Conservation (phyloP, 2,888 invertebrate species). For the Lordiphosa andalusiaca region DNA sequence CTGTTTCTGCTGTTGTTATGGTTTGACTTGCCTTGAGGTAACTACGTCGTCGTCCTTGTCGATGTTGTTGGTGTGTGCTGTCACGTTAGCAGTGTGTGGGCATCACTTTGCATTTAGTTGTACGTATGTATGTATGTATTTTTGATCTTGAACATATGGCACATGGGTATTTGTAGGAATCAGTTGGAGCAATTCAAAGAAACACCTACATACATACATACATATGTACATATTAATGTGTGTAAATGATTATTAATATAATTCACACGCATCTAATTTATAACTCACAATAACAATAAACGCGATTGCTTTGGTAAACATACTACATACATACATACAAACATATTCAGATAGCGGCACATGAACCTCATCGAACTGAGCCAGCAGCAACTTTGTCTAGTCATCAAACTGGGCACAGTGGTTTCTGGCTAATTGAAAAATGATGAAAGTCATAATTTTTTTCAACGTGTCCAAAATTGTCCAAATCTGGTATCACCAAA, state of each 20-base stretch:
- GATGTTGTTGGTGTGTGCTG: constrained; percentile 3
- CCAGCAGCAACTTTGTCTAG: too few relatives aligned
- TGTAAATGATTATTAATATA: constrained; percentile 30
- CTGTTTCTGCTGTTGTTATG: constrained; percentile 41
- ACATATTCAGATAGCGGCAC: background rate
- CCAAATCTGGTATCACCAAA: too few relatives aligned
- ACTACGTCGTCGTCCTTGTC: background rate
- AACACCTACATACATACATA: background rate
- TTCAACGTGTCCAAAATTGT: too few relatives aligned
- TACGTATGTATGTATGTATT: constrained; percentile 26
- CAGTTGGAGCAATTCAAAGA: constrained; percentile 2
- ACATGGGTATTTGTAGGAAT: constrained; percentile 3
- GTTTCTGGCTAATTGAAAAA: too few relatives aligned
- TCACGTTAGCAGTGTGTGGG: background rate
- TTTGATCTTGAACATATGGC: constrained; percentile 25
- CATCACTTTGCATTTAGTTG: constrained; percentile 3
- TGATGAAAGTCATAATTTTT: too few relatives aligned
- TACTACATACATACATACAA: background rate
- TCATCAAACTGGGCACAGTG: too few relatives aligned
- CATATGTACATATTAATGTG: too few relatives aligned
- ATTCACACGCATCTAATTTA: constrained; percentile 36
- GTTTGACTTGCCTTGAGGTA: background rate
- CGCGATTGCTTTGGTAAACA: constrained; percentile 1
- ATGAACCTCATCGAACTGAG: background rate
- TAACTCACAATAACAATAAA: constrained; percentile 22